These are phyloP conservation scores for Trichacis sp. DNA, from an alignment of 2,888 invertebrate species.

Conservation along the genomic window DNA sequence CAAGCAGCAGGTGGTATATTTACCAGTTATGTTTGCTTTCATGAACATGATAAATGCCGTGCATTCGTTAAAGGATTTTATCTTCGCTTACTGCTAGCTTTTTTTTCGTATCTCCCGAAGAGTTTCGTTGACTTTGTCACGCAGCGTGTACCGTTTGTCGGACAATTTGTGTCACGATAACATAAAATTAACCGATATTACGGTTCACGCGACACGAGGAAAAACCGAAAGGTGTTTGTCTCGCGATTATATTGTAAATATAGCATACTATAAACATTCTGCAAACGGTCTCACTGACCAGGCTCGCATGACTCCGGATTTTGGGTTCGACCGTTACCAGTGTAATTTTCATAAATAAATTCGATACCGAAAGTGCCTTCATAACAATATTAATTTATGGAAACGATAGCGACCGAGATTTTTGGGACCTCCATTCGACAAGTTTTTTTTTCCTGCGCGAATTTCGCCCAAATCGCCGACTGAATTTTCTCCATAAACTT, in stretches of 20 bases:
- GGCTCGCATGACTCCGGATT: constrained; percentile 46
- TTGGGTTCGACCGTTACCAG: neutral
- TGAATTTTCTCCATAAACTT: neutral
- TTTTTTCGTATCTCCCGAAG: neutral
- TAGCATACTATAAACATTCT: constrained; percentile 25
- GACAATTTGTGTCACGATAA: neutral
- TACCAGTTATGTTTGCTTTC: constrained; percentile 19
- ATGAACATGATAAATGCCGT: neutral
- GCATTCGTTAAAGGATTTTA: constrained; percentile 1
- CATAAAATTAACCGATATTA: neutral
- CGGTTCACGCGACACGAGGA: neutral
- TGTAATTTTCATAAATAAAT: constrained; percentile 2
- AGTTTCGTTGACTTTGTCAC: neutral
- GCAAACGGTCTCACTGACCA: constrained; percentile 43
- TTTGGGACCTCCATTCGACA: too few relatives aligned
- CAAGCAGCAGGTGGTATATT: constrained; percentile 24
- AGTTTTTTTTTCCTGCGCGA: too few relatives aligned
- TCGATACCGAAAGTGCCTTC: constrained; percentile 3
- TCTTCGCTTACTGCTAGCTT: neutral
- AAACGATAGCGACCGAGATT: neutral
- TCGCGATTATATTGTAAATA: neutral
- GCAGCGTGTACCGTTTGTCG: neutral
- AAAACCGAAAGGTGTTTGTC: neutral
- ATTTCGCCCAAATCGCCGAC: neutral
- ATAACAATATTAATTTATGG: neutral